phyloP scores from a whole-genome alignment of 64 coral and sea anemone genomes.

The Cladopsammia gracilis region DNA sequence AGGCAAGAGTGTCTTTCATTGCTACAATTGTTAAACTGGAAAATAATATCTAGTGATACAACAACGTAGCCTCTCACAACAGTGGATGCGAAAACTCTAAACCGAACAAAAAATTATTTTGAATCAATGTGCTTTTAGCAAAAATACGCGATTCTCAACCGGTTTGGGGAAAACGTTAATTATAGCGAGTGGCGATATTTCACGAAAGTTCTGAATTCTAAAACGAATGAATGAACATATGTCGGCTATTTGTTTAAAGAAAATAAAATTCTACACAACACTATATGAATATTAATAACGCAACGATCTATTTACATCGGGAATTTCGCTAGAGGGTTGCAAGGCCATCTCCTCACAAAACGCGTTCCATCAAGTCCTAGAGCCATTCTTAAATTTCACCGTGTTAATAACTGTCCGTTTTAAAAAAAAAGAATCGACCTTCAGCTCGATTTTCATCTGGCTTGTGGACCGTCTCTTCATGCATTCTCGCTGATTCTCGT shows the following conservation, averaged over 20 bases:
- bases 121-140: background rate
- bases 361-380: background rate
- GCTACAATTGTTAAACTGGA: conserved; percentile 1
- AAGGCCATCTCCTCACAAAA: background rate
- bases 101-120: background rate
- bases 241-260: conserved; percentile 47
- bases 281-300: conserved; percentile 39
- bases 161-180: background rate
- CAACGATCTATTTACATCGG: conserved; percentile 42
- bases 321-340: background rate
- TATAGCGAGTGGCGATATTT: background rate
- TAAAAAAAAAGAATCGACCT: background rate
- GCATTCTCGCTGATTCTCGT: background rate
- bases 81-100: background rate
- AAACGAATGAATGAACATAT: conserved; percentile 42
- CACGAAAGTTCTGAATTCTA: conserved; percentile 7
- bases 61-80: background rate
- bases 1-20: background rate
- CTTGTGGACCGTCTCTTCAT: background rate
- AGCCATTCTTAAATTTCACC: conserved; percentile 10
- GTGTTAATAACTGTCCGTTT: background rate
- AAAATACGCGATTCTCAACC: background rate
- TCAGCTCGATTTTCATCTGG: background rate
- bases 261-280: conserved; percentile 56
- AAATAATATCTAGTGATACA: conserved; percentile 30